These are phyloP conservation scores for Urocyon cinereoargenteus DNA, from an alignment of 2,797 vertebrate genomes.

Conservation along the genomic window DNA sequence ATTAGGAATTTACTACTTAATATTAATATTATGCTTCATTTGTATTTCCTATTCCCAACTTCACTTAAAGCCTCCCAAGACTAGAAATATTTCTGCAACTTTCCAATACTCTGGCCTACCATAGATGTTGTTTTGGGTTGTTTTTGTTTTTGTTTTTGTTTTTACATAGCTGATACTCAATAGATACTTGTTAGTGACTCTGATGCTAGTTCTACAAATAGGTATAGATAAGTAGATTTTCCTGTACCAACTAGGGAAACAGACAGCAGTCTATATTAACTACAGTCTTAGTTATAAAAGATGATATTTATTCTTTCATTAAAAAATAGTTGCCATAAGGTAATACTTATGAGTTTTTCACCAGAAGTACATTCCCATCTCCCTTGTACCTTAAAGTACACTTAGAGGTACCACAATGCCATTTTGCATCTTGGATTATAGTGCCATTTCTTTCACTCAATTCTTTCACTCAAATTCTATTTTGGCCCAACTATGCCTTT, in stretches of 20 bases:
- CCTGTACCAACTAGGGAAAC: neutral
- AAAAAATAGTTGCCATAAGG: neutral
- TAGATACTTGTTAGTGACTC: neutral
- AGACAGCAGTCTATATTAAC: neutral
- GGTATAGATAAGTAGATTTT: neutral
- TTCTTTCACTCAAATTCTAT: neutral
- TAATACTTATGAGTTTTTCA: neutral
- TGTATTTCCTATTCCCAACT: neutral
- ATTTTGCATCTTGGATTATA: neutral
- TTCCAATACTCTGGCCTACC: neutral
- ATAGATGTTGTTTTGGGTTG: no score
- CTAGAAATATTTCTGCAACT: neutral
- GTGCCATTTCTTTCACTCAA: neutral
- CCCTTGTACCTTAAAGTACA: neutral
- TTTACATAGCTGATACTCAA: neutral
- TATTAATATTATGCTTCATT: conserved; percentile 25
- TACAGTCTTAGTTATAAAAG: neutral
- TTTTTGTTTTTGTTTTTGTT: no score
- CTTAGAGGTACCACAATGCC: neutral
- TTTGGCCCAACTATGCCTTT: neutral
- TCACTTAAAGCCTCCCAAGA: neutral
- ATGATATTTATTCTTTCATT: neutral
- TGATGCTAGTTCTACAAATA: neutral
- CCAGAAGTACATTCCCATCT: neutral
- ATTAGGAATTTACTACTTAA: neutral